These are phyloP conservation scores for Myocastor coypus DNA, from an alignment of 2,113 vertebrate species.

Conservation along the genomic window DNA sequence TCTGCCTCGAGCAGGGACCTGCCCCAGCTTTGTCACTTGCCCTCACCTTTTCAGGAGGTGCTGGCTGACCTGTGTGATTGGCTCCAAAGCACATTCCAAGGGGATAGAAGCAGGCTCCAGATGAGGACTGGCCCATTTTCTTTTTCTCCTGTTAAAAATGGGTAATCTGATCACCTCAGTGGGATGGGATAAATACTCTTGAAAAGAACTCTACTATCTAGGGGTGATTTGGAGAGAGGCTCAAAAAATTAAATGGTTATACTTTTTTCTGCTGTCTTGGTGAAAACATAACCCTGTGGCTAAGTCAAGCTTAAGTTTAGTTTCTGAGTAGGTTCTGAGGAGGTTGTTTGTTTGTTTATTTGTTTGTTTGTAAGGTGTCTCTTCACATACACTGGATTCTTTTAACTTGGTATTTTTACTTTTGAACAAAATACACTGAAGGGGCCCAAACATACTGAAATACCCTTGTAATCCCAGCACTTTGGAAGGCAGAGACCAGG, in stretches of 20 bases:
- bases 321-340: not conserved
- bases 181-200: not conserved
- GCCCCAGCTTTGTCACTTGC: not conserved
- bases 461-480: not conserved
- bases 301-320: not conserved
- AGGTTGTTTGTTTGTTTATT: too few species aligned
- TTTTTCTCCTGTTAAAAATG: not conserved
- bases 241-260: not conserved
- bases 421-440: not conserved
- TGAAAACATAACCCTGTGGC: not conserved
- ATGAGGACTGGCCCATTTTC: not conserved
- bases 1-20: too few species aligned
- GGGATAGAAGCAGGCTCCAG: not conserved
- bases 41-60: not conserved
- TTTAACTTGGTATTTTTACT: conserved; percentile 39
- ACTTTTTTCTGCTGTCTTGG: not conserved
- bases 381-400: not conserved
- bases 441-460: not conserved
- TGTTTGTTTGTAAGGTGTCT: conserved; percentile 24
- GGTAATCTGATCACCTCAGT: not conserved
- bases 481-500: not conserved
- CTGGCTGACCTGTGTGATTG: not conserved
- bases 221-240: not conserved
- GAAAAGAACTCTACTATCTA: not conserved
- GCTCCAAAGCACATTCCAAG: not conserved